These are phyloP conservation scores for Tupiocoris notatus DNA, from an alignment of 2,888 invertebrate species.

Conservation along the genomic window DNA sequence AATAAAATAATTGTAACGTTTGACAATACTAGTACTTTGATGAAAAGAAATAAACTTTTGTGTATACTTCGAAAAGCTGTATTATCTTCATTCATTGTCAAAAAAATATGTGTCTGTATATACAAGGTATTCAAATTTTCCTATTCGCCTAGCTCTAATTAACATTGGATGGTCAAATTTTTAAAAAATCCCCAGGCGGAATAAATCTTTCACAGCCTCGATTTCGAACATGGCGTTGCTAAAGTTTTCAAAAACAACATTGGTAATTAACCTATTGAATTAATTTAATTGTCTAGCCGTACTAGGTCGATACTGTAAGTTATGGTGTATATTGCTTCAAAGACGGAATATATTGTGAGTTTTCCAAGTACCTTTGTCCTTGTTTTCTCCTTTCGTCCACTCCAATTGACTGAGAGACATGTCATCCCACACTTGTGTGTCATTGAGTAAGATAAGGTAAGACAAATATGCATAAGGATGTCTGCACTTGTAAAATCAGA, in stretches of 20 bases:
- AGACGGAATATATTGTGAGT: conserved; percentile 28
- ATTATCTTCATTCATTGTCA: neutral
- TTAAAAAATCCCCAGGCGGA: no score
- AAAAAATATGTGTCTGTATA: neutral
- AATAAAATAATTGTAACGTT: conserved; percentile 1
- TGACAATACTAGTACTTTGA: neutral
- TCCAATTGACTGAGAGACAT: no score
- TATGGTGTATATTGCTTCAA: conserved; percentile 14
- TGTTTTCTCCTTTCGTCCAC: no score
- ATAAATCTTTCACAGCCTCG: no score
- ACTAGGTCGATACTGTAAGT: conserved; percentile 9
- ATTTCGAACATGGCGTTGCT: no score
- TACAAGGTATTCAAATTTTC: neutral
- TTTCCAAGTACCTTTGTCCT: neutral
- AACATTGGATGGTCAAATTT: neutral
- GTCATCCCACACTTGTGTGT: no score
- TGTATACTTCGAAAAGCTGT: neutral
- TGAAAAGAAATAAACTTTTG: neutral
- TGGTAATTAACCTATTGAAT: no score
- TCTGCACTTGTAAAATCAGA: no score
- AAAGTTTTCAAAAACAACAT: no score
- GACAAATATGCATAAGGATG: no score
- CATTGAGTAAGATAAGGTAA: no score
- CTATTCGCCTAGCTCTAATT: neutral
- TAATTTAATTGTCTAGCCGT: conserved; percentile 16